phyloP scores from a whole-genome alignment of 2,113 vertebrate genomes.

The Sapayoa aenigma region DNA sequence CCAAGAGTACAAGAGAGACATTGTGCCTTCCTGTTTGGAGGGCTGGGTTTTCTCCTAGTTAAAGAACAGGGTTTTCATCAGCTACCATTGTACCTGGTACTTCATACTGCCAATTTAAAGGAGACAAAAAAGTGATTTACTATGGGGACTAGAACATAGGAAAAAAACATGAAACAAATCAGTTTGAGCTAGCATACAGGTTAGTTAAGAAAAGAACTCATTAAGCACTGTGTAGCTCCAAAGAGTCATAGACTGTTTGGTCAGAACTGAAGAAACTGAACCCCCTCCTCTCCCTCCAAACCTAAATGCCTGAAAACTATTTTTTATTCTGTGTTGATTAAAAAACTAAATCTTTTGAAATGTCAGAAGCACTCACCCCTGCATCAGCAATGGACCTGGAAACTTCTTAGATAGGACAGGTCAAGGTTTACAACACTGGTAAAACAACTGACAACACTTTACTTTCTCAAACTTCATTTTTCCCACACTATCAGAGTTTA shows the following conservation, averaged over 20 bases:
- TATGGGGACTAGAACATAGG: background rate
- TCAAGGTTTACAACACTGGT: background rate
- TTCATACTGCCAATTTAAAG: background rate
- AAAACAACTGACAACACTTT: background rate
- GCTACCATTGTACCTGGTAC: background rate
- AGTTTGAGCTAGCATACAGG: background rate
- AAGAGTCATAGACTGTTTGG: background rate
- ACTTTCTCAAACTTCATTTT: background rate
- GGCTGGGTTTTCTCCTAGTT: background rate
- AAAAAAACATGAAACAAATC: background rate
- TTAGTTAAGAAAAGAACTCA: background rate
- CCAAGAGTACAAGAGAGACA: background rate
- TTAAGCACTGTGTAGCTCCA: background rate
- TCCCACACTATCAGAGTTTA: background rate
- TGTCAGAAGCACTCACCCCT: background rate
- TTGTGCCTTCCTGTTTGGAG: background rate
- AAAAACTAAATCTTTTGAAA: background rate
- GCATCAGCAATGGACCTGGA: background rate
- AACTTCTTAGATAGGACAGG: background rate
- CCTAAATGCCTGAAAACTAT: background rate
- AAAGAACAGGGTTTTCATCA: background rate
- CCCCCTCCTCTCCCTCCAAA: too few relatives aligned
- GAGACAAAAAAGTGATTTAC: background rate
- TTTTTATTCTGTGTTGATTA: background rate
- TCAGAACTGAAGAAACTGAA: background rate